Base-by-base conservation (phyloP, 2,113 vertebrate genomes). In the Nerophis lumbriciformis region DNA sequence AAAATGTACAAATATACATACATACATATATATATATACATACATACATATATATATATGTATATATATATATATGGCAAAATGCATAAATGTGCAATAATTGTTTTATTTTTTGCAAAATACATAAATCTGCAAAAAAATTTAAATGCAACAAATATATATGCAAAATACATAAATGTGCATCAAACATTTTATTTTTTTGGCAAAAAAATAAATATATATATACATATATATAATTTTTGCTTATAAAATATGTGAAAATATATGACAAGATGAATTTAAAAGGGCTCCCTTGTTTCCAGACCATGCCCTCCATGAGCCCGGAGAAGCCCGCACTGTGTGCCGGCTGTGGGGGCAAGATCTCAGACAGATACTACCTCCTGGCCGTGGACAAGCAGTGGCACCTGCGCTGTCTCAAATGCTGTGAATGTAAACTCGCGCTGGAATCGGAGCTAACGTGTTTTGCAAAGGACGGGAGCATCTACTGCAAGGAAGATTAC, bases 401-500 rank as follows among this genome's bases (percentile, higher is more conserved):
- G 97, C 97, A 99, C 86, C 92, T 98, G 72, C 89, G 95, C 76
- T 99, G 97, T 76, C 94, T 99, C 80, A 98, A 98, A 82, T 99
- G 97, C 92, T 98, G 95, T 92, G 97, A 98, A 92, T 99, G 97
- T 93, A 98, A 98, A 90, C 93, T 98, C 70, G 95, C 95, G 73
- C 86, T 99, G 76, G 97, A 98, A 88, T 98, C 95, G 42, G 97
- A 99, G 85, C 93, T 98, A 80, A 99, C 97, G 83, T 99, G 97
- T 90, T 99, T 99, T 87, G 95, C 95, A 85, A 98, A 98, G 93
- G 97, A 99, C 90, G 97, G 97, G 65, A 98, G 96, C 88, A 99
- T 99, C 92, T 99, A 99, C 87, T 99, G 97, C 92, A 99, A 98
- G 89, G 96, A 98, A 88, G 97, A 99, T 90, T 99, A 99, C 74